Percentiles rank a stretch among this genome's conserved stretches.
Conservation (phyloP, 1,140 invertebrate species). For the Papilio polyxenes region DNA sequence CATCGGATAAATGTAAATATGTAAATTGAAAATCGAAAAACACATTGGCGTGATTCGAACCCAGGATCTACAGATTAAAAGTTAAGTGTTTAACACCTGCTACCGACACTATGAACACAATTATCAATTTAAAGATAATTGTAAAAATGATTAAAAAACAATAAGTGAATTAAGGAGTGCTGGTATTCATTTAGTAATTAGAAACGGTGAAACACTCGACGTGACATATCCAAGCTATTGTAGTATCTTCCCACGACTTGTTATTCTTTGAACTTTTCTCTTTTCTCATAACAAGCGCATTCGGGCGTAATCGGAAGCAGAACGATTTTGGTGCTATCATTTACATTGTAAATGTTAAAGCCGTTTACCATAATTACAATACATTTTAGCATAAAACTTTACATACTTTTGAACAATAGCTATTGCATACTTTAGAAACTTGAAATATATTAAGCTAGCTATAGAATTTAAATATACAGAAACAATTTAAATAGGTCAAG, state of each 20-base stretch:
- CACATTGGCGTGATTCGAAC: too few species aligned
- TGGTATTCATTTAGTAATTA: slow-evolving; percentile 65
- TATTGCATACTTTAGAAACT: too few species aligned
- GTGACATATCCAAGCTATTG: slow-evolving; percentile 66
- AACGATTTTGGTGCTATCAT: slow-evolving; percentile 43
- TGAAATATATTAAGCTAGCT: too few species aligned
- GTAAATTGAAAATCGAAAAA: too few species aligned
- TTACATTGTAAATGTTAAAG: slow-evolving; percentile 11
- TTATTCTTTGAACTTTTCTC: slow-evolving; percentile 76
- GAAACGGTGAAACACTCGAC: slow-evolving; percentile 68
- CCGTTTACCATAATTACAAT: neutral
- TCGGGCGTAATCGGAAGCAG: slow-evolving; percentile 58
- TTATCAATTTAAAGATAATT: slow-evolving; percentile 13
- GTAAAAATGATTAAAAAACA: neutral
- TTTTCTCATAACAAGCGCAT: slow-evolving; percentile 69
- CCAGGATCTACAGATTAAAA: too few species aligned
- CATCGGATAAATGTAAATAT: too few species aligned
- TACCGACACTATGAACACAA: too few species aligned
- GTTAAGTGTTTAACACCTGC: too few species aligned
- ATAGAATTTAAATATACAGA: too few species aligned
- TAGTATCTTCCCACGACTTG: slow-evolving; percentile 67
- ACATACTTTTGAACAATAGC: neutral
- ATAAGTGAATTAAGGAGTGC: slow-evolving; percentile 16
- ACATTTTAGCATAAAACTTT: neutral
- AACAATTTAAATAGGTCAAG: too few species aligned